Percentiles rank a stretch among this genome's conserved stretches.
Evolutionary conservation across 2,888 invertebrate species (phyloP).

Genomic region (Polydrusus pterygomalis): DNA sequence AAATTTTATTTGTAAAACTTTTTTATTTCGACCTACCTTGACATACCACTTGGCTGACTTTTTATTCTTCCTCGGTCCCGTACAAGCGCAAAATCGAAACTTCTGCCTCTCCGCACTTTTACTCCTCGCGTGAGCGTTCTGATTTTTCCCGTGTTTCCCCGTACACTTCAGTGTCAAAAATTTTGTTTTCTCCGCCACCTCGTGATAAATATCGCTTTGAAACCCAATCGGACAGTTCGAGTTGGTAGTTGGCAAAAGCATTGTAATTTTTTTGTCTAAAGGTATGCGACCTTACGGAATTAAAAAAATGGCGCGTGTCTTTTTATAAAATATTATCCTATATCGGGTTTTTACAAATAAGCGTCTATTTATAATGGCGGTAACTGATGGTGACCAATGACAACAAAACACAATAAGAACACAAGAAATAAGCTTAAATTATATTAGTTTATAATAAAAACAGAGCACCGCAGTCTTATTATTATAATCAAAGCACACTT

Average conservation of each 20-base stretch:
- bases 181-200: constrained; percentile 65
- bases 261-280: constrained; percentile 20
- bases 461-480: background rate
- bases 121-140: constrained; percentile 59
- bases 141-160: constrained; percentile 60
- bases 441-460: background rate
- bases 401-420: background rate
- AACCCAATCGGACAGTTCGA: constrained; percentile 50
- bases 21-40: constrained; percentile 76
- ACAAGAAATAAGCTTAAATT: too few species aligned
- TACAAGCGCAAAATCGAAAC: constrained; percentile 69
- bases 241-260: constrained; percentile 51
- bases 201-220: constrained; percentile 49
- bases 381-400: background rate
- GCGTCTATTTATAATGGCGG: too few species aligned
- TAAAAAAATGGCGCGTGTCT: background rate
- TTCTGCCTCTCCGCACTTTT: constrained; percentile 63
- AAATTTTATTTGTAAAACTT: too few species aligned
- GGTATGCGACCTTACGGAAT: constrained; percentile 12
- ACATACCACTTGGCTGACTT: constrained; percentile 81
- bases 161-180: constrained; percentile 67
- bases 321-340: background rate
- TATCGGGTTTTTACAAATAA: background rate
- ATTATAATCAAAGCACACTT: constrained; percentile 14
- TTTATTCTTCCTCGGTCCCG: constrained; percentile 69